phyloP scores from a whole-genome alignment of 2,888 invertebrate species.

The Amphimallon solstitiale region DNA sequence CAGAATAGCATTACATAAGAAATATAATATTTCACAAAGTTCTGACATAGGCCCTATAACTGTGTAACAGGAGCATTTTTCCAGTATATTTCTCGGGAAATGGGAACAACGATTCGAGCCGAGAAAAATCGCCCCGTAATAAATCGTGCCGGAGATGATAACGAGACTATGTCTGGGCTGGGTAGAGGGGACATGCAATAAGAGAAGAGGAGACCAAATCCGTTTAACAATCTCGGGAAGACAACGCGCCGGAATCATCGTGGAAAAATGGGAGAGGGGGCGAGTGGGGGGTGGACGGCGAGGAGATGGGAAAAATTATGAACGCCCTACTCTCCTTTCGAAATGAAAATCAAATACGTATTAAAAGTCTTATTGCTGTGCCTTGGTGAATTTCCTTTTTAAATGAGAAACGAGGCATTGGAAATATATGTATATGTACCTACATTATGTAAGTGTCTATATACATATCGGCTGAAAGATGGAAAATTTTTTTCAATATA shows the following conservation, averaged over 20 bases:
- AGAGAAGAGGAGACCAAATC: conserved; percentile 32
- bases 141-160: conserved; percentile 35
- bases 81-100: conserved; percentile 27
- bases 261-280: conserved; percentile 1
- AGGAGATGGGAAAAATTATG: conserved; percentile 56
- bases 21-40: conserved; percentile 22
- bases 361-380: conserved; percentile 51
- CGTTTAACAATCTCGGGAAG: conserved; percentile 36
- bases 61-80: conserved; percentile 11
- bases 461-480: not conserved
- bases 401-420: conserved; percentile 10
- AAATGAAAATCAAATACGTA: conserved; percentile 57
- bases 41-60: not conserved
- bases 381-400: conserved; percentile 11
- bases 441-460: not conserved
- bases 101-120: conserved; percentile 3
- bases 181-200: no score
- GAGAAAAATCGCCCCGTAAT: conserved; percentile 31
- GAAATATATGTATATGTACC: not conserved
- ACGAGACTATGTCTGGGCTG: conserved; percentile 36
- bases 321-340: conserved; percentile 47
- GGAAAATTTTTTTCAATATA: no score
- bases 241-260: conserved; percentile 19
- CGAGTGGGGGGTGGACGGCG: conserved; percentile 48
- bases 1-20: conserved; percentile 1